Base-by-base conservation (phyloP, 2,797 vertebrate species). In the Hydrolagus colliei region DNA sequence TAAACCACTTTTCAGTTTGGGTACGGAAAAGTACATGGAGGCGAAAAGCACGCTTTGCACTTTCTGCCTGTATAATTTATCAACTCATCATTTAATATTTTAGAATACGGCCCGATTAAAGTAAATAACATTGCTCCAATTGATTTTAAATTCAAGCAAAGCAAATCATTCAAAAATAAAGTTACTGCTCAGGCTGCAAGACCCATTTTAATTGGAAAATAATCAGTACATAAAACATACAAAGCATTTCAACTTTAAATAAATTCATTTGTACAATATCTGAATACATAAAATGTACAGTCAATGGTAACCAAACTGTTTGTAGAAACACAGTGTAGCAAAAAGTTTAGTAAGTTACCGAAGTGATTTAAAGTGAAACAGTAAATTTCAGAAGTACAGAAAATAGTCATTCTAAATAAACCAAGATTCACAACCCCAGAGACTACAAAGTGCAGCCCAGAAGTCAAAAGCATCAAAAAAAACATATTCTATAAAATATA, bases 151-250 rank as follows among this genome's bases (percentile, higher is more conserved):
- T 8, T 52, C 35, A 76, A 76, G 9, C 14, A 80, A 63, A 63
- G 20, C 52, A 79, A 80, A 62, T 80, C 32, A 80, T 80, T 6
- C 61, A 80, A 22, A 27, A 84, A 35, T 16, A 11, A 84, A 71
- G 9, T 71, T 68, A 52, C 41, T 52, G 18, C 65, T 71, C 67
- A 84, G 79, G 52, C 67, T 84, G 65, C 79, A 84, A 84, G 65
- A 71, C 89, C 89, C 89, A 86, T 90, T 91, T 91, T 91, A 91
- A 90, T 90, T 87, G 87, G 89, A 91, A 91, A 89, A 79, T 16
- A 72, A 80, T 86, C 79, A 71, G 79, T 84, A 84, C 79, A 87
- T 89, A 90, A 88, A 90, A 90, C 91, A 89, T 89, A 90, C 89
- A 84, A 84, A 84, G 79, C 79, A 84, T 89, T 89, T 84, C 77